phyloP scores from a whole-genome alignment of 2,888 invertebrate genomes.

The Macropis europaea region DNA sequence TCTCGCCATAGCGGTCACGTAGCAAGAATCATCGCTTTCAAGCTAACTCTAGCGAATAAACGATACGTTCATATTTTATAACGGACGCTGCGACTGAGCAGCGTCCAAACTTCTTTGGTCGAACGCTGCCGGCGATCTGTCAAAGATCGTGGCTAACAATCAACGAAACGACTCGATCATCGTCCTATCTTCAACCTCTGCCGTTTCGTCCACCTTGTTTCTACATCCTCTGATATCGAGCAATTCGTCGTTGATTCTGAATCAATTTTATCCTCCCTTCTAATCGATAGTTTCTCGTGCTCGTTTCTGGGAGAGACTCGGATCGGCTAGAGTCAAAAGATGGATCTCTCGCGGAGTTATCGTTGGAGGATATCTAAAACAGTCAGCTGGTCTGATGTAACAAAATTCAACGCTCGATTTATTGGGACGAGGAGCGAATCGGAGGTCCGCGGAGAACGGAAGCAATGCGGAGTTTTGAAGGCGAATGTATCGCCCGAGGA shows the following conservation, averaged over 20 bases:
- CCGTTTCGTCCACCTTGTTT: no score
- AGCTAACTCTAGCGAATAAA: slow-evolving; percentile 12
- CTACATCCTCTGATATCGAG: background rate
- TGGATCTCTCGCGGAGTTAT: background rate
- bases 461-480: background rate
- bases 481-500: background rate
- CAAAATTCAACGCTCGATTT: slow-evolving; percentile 3
- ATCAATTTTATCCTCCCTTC: background rate
- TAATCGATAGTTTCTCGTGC: background rate
- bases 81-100: slow-evolving; percentile 3
- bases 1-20: slow-evolving; percentile 7
- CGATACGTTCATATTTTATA: slow-evolving; percentile 30
- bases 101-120: background rate
- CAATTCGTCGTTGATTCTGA: background rate
- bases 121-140: background rate
- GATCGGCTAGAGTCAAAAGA: slow-evolving; percentile 8
- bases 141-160: slow-evolving; percentile 1
- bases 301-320: background rate
- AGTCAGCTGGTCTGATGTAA: slow-evolving; percentile 43
- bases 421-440: background rate
- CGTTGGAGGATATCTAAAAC: background rate
- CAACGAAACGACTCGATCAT: background rate
- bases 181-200: slow-evolving; percentile 11
- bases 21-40: slow-evolving; percentile 22
- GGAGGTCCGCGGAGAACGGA: background rate